phyloP scores from a whole-genome alignment of 1,140 invertebrate species.

The Plodia interpunctella region DNA sequence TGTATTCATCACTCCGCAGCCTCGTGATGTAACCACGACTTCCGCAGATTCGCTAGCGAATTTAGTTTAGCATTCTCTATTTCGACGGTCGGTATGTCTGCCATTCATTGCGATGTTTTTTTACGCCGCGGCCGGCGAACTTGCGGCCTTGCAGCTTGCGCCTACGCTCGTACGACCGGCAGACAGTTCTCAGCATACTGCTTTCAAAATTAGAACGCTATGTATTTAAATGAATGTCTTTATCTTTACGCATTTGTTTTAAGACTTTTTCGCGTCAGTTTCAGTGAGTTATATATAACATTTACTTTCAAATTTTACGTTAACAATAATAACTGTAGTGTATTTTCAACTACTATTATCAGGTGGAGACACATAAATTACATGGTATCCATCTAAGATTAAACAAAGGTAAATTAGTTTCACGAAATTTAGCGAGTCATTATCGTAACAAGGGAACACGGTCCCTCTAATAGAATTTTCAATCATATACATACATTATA shows the following conservation, averaged over 20 bases:
- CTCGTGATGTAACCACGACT: constrained; percentile 13
- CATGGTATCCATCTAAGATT: no score
- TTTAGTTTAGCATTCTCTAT: constrained; percentile 23
- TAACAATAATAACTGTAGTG: no score
- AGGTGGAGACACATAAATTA: no score
- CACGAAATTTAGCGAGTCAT: neutral
- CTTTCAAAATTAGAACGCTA: constrained; percentile 44
- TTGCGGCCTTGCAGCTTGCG: constrained; percentile 53
- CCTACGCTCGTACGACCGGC: constrained; percentile 38
- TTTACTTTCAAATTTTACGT: neutral
- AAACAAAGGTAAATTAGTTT: no score
- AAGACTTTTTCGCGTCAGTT: no score
- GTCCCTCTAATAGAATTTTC: no score
- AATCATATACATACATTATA: no score
- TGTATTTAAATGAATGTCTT: constrained; percentile 23
- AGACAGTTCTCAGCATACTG: constrained; percentile 7
- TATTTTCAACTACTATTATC: no score
- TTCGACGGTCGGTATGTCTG: constrained; percentile 7
- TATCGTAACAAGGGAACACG: no score
- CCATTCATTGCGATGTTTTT: constrained; percentile 60
- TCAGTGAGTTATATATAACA: no score
- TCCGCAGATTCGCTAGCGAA: constrained; percentile 23
- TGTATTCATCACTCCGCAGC: neutral
- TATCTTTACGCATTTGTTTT: neutral
- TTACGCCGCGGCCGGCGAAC: constrained; percentile 56